Percentiles rank a stretch among this genome's conserved stretches.
phyloP scores from a whole-genome alignment of 2,113 vertebrate genomes.

The Callipepla californica region DNA sequence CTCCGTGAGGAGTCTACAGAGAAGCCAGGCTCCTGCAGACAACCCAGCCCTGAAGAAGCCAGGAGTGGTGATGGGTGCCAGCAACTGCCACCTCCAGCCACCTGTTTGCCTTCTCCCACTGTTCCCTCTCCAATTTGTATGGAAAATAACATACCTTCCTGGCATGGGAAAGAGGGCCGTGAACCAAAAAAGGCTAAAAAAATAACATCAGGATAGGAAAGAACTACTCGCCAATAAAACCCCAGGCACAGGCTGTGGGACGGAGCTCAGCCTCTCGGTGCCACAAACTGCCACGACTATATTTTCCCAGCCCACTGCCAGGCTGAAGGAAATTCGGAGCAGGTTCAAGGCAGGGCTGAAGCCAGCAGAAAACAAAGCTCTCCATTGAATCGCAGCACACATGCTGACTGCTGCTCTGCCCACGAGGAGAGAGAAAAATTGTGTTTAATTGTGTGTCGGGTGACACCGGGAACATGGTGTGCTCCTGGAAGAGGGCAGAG shows the following conservation, averaged over 20 bases:
- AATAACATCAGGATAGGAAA: constrained; percentile 44
- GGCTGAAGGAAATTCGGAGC: constrained; percentile 17
- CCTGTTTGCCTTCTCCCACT: not conserved
- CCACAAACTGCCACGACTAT: constrained; percentile 50
- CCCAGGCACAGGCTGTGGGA: not conserved
- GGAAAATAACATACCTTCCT: constrained; percentile 44
- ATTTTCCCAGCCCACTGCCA: constrained; percentile 49
- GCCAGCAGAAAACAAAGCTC: constrained; percentile 57
- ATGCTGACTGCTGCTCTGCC: not conserved
- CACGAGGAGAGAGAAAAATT: not conserved
- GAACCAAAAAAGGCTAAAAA: not conserved
- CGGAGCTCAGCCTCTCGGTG: not conserved
- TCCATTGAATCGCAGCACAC: not conserved
- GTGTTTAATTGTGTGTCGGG: rapidly evolving
- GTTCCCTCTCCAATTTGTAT: not conserved
- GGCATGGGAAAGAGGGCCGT: constrained; percentile 6
- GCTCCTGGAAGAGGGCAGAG: not conserved
- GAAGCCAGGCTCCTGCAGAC: not conserved
- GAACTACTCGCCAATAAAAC: not conserved
- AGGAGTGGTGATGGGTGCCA: not conserved
- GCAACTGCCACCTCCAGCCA: not conserved
- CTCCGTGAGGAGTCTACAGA: not conserved
- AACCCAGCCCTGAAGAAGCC: not conserved
- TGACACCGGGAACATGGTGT: rapidly evolving
- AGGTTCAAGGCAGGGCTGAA: constrained; percentile 29